These are phyloP conservation scores for Drosophila mayaguana DNA, from an alignment of 2,888 invertebrate species.

Conservation along the genomic window DNA sequence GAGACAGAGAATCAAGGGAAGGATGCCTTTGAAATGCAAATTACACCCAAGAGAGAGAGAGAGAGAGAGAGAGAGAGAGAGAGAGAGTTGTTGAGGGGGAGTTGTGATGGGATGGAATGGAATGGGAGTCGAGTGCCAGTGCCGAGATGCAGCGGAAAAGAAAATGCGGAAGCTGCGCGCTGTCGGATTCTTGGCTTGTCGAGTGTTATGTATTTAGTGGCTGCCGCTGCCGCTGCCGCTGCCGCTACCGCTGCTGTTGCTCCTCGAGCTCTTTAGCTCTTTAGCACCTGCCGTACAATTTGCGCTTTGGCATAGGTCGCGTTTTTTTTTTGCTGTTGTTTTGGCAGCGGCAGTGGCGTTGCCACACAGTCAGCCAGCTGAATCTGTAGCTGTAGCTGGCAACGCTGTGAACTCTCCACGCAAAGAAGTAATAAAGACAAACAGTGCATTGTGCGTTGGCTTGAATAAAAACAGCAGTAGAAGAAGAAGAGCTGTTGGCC, in stretches of 20 bases:
- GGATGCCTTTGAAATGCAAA: constrained; percentile 77
- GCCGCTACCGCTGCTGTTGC: constrained; percentile 23
- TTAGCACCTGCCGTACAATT: constrained; percentile 56
- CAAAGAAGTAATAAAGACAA: constrained; percentile 76
- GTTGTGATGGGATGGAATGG: not conserved
- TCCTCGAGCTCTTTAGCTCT: constrained; percentile 3
- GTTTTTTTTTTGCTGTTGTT: constrained; percentile 18
- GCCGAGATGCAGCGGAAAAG: constrained; percentile 50
- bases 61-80: constrained; percentile 38
- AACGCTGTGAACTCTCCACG: constrained; percentile 39
- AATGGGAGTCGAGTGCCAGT: not conserved
- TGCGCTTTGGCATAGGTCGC: constrained; percentile 72
- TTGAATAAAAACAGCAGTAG: constrained; percentile 7
- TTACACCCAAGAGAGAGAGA: constrained; percentile 63
- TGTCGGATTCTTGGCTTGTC: constrained; percentile 76
- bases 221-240: constrained; percentile 43
- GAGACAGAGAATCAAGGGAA: constrained; percentile 28
- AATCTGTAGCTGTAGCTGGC: constrained; percentile 56
- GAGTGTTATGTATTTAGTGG: constrained; percentile 81
- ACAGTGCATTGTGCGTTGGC: constrained; percentile 62
- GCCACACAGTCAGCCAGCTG: constrained; percentile 48
- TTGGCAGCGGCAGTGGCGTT: constrained; percentile 38
- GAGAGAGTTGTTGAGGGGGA: constrained; percentile 14
- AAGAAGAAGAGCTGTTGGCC: constrained; percentile 17
- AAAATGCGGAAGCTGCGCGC: constrained; percentile 73